phyloP scores from a whole-genome alignment of 2,888 invertebrate species.

The Microplitis deprimator region DNA sequence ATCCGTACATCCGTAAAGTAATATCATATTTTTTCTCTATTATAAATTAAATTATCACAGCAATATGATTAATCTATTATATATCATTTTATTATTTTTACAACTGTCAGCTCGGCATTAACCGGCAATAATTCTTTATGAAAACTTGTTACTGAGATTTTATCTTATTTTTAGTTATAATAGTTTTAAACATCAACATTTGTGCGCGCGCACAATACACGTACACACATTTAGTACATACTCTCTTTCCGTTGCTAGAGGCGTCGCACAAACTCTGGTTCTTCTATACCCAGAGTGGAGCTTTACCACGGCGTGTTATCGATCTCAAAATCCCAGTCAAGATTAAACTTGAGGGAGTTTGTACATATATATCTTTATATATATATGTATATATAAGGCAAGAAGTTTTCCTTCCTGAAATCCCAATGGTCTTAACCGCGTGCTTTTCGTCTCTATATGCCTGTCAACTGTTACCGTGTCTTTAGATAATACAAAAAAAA shows the following conservation, averaged over 20 bases:
- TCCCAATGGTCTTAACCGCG: conserved; percentile 39
- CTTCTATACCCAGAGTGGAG: conserved; percentile 1
- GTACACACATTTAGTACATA: conserved; percentile 3
- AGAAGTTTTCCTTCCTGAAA: conserved; percentile 38
- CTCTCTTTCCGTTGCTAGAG: conserved; percentile 16
- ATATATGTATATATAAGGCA: conserved; percentile 4
- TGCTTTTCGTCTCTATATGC: conserved; percentile 36
- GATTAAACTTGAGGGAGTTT: conserved; percentile 37
- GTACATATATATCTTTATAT: not conserved
- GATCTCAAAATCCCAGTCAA: conserved; percentile 43
- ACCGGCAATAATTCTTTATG: not conserved
- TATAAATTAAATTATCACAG: not conserved
- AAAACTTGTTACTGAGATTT: not conserved
- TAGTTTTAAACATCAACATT: not conserved
- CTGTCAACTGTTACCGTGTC: conserved; percentile 37
- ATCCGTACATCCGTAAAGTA: not conserved
- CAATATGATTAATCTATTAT: not conserved
- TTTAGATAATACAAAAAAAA: conserved; percentile 16
- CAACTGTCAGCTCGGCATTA: not conserved
- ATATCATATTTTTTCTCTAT: no score
- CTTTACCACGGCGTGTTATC: conserved; percentile 32
- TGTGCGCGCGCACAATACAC: not conserved
- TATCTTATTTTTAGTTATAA: not conserved
- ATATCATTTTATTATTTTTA: not conserved
- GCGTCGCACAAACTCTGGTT: conserved; percentile 11